These are phyloP conservation scores for Entelurus aequoreus DNA, from an alignment of 2,113 vertebrate species.

Conservation along the genomic window DNA sequence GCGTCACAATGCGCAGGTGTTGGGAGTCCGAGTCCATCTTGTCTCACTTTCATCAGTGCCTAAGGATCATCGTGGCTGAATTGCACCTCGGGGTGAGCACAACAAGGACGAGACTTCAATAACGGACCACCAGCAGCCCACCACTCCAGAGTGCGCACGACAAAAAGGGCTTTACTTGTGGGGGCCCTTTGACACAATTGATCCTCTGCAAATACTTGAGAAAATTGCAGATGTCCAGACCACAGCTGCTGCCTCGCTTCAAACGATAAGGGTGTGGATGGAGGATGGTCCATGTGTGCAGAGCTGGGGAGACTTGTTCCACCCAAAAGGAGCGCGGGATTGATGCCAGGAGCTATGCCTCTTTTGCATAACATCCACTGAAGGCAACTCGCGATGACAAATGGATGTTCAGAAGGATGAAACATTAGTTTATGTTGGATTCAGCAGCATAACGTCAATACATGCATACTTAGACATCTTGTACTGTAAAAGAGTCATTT, in stretches of 20 bases:
- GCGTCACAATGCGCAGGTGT: too few relatives aligned
- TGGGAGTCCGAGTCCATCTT: too few relatives aligned
- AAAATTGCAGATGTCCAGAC: conserved; percentile 6
- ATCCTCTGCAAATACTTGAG: conserved; percentile 9
- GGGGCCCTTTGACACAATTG: conserved; percentile 5
- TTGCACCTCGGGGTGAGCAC: too few relatives aligned
- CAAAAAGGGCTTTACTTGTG: conserved; percentile 2
- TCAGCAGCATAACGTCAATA: background rate
- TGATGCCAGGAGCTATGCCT: conserved; percentile 6
- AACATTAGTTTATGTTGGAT: background rate
- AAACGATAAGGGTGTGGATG: background rate
- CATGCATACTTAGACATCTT: too few relatives aligned
- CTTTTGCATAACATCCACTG: background rate
- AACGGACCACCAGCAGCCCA: conserved; percentile 4
- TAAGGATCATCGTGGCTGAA: too few relatives aligned
- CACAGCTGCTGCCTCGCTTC: conserved; percentile 10
- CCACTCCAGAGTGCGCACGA: conserved; percentile 2
- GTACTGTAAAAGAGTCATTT: too few relatives aligned
- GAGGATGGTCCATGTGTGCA: background rate
- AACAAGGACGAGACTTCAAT: conserved; percentile 1
- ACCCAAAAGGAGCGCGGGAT: conserved; percentile 1
- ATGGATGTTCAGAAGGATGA: background rate
- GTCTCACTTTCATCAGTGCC: too few relatives aligned
- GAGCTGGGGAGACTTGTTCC: background rate
- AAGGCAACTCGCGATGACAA: conserved; percentile 5